phyloP scores from a whole-genome alignment of 2,888 invertebrate species.

The Spicauda simplicius region DNA sequence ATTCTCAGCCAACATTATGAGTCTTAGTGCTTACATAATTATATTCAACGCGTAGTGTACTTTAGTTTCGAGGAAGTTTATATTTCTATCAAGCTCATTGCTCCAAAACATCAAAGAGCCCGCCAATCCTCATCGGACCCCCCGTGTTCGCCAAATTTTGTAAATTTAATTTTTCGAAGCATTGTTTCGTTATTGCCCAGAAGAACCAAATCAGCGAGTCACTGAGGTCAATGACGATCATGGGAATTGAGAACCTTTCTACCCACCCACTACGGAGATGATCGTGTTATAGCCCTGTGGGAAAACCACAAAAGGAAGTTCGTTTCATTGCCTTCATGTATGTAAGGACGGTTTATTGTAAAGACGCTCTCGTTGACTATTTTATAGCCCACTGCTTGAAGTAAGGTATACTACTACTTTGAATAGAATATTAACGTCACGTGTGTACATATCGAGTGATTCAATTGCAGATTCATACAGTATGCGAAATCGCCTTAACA shows the following conservation, averaged over 20 bases:
- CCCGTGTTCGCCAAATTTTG: too few species aligned
- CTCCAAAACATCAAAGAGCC: too few species aligned
- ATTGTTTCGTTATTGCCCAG: too few species aligned
- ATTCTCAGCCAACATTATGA: too few species aligned
- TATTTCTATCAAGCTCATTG: too few species aligned
- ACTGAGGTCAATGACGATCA: conserved; percentile 1
- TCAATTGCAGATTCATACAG: not conserved
- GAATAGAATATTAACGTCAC: not conserved
- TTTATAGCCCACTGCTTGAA: not conserved
- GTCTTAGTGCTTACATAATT: too few species aligned
- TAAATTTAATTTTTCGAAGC: too few species aligned
- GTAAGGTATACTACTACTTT: not conserved
- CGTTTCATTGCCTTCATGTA: conserved; percentile 4
- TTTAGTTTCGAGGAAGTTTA: too few species aligned
- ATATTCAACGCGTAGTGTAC: too few species aligned
- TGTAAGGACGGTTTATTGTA: not conserved
- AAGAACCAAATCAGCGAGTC: not conserved
- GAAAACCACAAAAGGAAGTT: conserved; percentile 23
- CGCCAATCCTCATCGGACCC: too few species aligned
- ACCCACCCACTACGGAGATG: not conserved
- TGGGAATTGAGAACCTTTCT: conserved; percentile 1
- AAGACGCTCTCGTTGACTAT: not conserved
- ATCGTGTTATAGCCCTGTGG: conserved; percentile 8
- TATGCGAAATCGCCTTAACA: too few species aligned
- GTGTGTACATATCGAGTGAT: not conserved